phyloP scores from a whole-genome alignment of 2,113 vertebrate genomes.

The Elaphurus davidianus region DNA sequence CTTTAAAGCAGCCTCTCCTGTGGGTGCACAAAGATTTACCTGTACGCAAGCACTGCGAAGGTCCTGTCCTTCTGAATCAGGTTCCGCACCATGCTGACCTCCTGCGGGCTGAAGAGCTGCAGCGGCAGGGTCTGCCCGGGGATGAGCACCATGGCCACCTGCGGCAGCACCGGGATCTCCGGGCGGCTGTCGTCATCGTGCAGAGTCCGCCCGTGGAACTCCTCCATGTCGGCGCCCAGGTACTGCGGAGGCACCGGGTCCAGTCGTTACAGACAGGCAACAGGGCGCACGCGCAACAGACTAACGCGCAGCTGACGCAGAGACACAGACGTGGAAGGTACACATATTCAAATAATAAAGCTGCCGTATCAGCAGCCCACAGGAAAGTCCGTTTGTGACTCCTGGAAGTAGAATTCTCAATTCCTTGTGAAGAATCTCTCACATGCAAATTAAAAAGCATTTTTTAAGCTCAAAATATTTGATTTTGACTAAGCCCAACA shows the following conservation, averaged over 20 bases:
- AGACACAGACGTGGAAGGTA: no score
- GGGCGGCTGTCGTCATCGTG: slow-evolving; percentile 97
- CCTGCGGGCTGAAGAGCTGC: slow-evolving; percentile 95
- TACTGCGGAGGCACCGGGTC: slow-evolving; percentile 82
- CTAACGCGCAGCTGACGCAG: not conserved
- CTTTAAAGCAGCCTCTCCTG: not conserved
- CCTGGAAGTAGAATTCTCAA: not conserved
- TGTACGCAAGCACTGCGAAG: slow-evolving; percentile 97
- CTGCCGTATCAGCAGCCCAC: not conserved
- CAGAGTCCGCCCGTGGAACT: slow-evolving; percentile 95
- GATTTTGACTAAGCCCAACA: not conserved
- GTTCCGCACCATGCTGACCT: slow-evolving; percentile 97
- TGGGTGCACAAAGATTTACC: slow-evolving; percentile 79
- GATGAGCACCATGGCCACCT: slow-evolving; percentile 92
- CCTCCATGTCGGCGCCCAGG: slow-evolving; percentile 97
- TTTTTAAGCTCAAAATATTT: not conserved
- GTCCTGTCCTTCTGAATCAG: slow-evolving; percentile 96
- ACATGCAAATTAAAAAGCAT: not conserved
- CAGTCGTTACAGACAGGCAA: not conserved
- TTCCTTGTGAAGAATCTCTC: not conserved
- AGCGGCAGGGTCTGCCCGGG: slow-evolving; percentile 97
- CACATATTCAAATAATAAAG: not conserved
- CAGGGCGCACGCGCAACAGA: not conserved
- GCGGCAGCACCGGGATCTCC: slow-evolving; percentile 93
- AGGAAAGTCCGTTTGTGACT: not conserved